Evolutionary conservation across 2,113 vertebrate genomes (phyloP).

Genomic region (Neomonachus schauinslandi): DNA sequence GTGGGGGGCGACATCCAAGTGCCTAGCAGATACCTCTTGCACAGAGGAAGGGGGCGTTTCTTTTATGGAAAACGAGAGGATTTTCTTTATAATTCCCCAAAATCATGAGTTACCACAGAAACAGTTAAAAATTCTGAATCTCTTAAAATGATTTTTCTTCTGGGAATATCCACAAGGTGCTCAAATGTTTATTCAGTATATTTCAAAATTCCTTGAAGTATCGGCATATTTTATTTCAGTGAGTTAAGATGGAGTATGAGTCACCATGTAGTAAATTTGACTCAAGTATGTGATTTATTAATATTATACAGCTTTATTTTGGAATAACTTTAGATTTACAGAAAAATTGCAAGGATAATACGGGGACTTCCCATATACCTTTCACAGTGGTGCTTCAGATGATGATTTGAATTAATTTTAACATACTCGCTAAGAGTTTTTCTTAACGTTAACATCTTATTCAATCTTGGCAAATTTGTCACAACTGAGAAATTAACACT

Average conservation of each 20-base stretch:
- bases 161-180: background rate
- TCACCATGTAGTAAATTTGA: slow-evolving; percentile 4
- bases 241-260: background rate
- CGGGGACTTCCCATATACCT: background rate
- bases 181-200: background rate
- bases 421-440: slow-evolving; percentile 63
- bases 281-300: background rate
- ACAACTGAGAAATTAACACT: background rate
- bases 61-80: background rate
- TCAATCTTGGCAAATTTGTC: background rate
- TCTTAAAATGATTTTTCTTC: slow-evolving; percentile 28
- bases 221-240: slow-evolving; percentile 30
- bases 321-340: background rate
- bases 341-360: background rate
- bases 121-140: background rate
- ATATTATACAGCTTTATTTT: slow-evolving; percentile 11
- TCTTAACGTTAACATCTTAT: background rate
- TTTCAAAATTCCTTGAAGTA: slow-evolving; percentile 38
- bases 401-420: slow-evolving; percentile 80
- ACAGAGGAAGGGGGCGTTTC: background rate
- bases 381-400: slow-evolving; percentile 64
- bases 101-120: background rate
- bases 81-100: background rate
- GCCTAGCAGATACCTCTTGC: background rate
- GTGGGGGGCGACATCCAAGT: background rate